Conservation (phyloP, 2,888 invertebrate genomes). For the Monochamus alternatus region DNA sequence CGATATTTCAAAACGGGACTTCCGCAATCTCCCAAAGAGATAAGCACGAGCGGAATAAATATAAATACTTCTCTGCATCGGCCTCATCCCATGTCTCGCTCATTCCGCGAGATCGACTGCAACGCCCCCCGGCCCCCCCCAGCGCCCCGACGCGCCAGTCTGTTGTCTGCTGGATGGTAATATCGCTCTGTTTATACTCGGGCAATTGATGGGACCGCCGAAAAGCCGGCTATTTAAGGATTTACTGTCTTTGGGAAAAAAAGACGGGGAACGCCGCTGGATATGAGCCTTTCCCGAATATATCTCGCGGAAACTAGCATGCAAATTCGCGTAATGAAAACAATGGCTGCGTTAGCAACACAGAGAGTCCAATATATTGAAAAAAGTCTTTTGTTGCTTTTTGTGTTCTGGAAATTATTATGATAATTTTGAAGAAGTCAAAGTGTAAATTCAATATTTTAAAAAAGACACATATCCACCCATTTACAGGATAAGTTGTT, state of each 20-base stretch:
- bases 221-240: constrained; percentile 28
- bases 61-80: constrained; percentile 51
- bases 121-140: constrained; percentile 34
- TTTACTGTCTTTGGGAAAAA: constrained; percentile 4
- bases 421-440: too few species aligned
- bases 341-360: not conserved
- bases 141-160: constrained; percentile 62
- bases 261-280: not conserved
- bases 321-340: not conserved
- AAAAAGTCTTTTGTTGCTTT: too few species aligned
- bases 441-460: too few species aligned
- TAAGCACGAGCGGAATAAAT: constrained; percentile 52
- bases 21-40: constrained; percentile 49
- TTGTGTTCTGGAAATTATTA: too few species aligned
- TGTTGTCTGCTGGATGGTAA: constrained; percentile 66
- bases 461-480: too few species aligned
- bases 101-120: constrained; percentile 40
- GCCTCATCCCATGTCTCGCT: constrained; percentile 41
- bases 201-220: constrained; percentile 57
- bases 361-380: too few species aligned
- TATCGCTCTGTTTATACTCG: constrained; percentile 64
- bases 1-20: constrained; percentile 54
- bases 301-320: constrained; percentile 9
- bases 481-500: too few species aligned
- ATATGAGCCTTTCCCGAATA: not conserved